Base-by-base conservation (phyloP, 1,140 invertebrate genomes). In the Calephelis nemesis region DNA sequence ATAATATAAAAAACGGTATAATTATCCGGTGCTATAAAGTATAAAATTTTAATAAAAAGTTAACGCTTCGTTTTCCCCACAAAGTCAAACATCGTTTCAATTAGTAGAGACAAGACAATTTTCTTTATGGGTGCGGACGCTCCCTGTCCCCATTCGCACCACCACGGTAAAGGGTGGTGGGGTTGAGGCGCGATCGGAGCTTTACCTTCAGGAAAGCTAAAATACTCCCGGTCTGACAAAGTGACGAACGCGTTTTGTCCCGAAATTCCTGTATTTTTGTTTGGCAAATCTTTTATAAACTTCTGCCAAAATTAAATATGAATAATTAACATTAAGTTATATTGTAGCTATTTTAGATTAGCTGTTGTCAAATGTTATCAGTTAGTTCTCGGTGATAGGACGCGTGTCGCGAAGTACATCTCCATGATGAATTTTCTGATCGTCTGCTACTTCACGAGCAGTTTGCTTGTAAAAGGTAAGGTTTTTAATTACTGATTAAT, bases 121-220 rank as follows among this genome's bases (percentile, higher is more conserved):
- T 90, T 88, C 88, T 90, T 90, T 90, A 90, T 87, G 80, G 77
- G 72, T 67, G 52, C 71, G 81, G 85, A 83, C 85, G 81, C 86
- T 79, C 86, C 85, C 82, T 90, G 88, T 83, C 85, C 86, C 85
- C 85, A 84, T 87, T 90, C 70, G 71, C 74, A 79, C 68, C 82
- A 83, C 77, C 78, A 81, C 73, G 30, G 19, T 71, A 70, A 62
- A 73, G 78, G 82, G 84, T 85, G 81, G 85, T 88, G 83, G 84
- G 82, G 81, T 85, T 78, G 78, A 65, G 72, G 70, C 73, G 75
- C 70, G 73, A 74, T 15, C 71, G 60, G 70, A 72, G 66, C 68
- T 58, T 48, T 70, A 71, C 76, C 72, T 75, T 78, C 77, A 77
- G 79, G 74, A 77, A 64, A 65, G 73, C 74, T 83, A 77, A 84